Base-by-base conservation (phyloP, 64 coral and sea anemone species). In the Platygyra sinensis region DNA sequence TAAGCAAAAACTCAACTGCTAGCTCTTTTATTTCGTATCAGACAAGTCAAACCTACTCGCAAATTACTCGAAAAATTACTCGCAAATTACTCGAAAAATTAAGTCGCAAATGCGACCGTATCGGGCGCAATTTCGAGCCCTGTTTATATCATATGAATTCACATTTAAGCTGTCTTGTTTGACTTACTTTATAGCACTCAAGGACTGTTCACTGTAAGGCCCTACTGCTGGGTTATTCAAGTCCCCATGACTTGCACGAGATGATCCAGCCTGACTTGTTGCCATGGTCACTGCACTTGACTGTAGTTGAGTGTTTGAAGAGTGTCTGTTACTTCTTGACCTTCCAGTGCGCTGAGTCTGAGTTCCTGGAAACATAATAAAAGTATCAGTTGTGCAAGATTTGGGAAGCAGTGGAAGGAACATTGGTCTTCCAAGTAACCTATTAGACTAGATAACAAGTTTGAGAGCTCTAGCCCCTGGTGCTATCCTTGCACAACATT, bases 201-300 rank as follows among this genome's bases (percentile, higher is more conserved):
- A 8, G 20, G 32, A 16, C 22, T 85, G 62, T 25, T 85, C 81
- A 72, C 81, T 51, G n/a, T 71, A 85, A 49, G 81, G 81, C 13
- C 81, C 78, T 20, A 15, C 30, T 32, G 78, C 33, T 10, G 12
- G 11, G 19, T 33, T 30, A 80, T 59, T 29, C 10, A 59, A 20
- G 24, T 85, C 11, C n/a, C 36, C 24, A 9, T 69, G 62, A 67
- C 11, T 3, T 71, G 38, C 10, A 27, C 22, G 11, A 27, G 10
- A 27, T 52, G 81, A 85, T 12, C 20, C 62, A 50, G 81, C 11
- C 62, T 39, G 81, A 52, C 38, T 85, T 71, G 39, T 46, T 18
- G 33, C 42, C 62, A 36, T 50, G 33, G 18, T 85, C 27, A 24
- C 60, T 27, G 39, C 24, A n/a, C 22, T 10, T 25, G 63, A 52